Evolutionary conservation across 2,113 vertebrate genomes (phyloP).

Genomic region (Cyanoderma ruficeps): DNA sequence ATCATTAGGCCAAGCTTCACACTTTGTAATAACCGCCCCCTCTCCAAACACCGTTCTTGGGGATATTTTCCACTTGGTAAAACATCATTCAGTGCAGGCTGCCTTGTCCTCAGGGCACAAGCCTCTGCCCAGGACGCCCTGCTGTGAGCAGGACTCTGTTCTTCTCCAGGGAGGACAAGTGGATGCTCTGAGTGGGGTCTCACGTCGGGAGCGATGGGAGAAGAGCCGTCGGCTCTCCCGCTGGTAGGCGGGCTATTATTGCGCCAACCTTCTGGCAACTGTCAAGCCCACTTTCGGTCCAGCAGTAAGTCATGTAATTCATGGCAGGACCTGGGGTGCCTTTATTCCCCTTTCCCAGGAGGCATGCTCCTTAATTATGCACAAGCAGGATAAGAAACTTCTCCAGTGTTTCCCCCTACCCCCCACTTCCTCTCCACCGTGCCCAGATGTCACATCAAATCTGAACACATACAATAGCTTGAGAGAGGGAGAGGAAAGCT

Average conservation of each 20-base stretch:
- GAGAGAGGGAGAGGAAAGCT: conserved; percentile 49
- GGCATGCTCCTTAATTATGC: conserved; percentile 62
- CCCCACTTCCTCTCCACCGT: conserved; percentile 42
- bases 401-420: conserved; percentile 15
- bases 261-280: conserved; percentile 67
- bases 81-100: neutral
- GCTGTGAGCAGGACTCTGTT: neutral
- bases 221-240: neutral
- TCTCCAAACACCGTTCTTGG: neutral
- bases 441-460: conserved; percentile 66
- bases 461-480: conserved; percentile 51
- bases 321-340: conserved; percentile 63
- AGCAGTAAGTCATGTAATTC: conserved; percentile 73
- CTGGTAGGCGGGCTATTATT: conserved; percentile 61
- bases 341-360: conserved; percentile 71
- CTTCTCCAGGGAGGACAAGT: neutral
- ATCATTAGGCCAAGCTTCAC: conserved; percentile 63
- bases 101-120: neutral
- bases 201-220: neutral
- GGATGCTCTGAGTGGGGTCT: neutral
- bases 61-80: conserved; percentile 18
- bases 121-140: neutral
- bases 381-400: conserved; percentile 48
- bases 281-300: conserved; percentile 73
- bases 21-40: neutral